Conservation (phyloP, 2,113 vertebrate species). For the Sorex fumeus region DNA sequence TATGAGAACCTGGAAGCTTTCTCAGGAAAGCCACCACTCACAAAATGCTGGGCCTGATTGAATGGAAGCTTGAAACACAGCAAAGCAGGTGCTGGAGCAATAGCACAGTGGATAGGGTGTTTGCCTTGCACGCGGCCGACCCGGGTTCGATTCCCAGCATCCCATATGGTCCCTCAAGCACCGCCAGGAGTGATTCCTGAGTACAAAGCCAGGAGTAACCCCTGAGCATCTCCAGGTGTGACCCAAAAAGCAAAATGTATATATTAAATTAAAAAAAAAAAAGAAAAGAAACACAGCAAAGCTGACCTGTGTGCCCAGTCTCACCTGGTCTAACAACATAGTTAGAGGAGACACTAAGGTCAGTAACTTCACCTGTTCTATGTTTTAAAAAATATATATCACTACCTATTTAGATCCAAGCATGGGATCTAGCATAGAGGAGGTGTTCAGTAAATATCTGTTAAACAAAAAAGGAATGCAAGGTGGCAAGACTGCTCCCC, state of each 20-base stretch:
- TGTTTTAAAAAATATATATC: not conserved
- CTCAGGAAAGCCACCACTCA: not conserved
- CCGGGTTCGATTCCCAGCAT: no score
- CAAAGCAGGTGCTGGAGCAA: no score
- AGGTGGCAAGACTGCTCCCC: not conserved
- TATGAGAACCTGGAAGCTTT: not conserved
- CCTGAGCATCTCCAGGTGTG: no score
- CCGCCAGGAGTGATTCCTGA: no score
- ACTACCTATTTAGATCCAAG: not conserved
- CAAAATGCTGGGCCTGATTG: not conserved
- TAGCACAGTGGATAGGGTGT: no score
- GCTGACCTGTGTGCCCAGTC: not conserved
- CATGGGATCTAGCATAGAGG: not conserved
- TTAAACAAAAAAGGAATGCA: conserved; percentile 21
- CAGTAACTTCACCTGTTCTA: not conserved
- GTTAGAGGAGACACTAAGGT: not conserved
- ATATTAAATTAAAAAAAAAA: no score
- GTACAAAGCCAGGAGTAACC: no score
- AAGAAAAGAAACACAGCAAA: conserved; percentile 20
- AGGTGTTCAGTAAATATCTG: not conserved
- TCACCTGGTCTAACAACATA: not conserved
- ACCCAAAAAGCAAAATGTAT: no score
- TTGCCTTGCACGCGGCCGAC: no score
- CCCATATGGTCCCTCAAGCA: no score
- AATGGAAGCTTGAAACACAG: conserved; percentile 31